Conservation (phyloP, 2,888 invertebrate genomes). For the Kuschelorhynchus macadamiae region DNA sequence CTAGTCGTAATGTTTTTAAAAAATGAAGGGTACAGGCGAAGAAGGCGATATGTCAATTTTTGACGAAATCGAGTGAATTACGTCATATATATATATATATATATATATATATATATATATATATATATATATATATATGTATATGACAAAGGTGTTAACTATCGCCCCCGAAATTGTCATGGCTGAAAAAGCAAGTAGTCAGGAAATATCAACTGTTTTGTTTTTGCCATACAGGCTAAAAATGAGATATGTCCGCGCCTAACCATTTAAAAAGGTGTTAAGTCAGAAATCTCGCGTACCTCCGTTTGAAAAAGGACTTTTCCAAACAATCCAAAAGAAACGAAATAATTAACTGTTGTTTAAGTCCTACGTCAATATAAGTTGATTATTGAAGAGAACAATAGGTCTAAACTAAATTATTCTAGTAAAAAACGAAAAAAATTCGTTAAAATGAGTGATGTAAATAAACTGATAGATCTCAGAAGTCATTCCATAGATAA, state of each 20-base stretch:
- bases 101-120: no score
- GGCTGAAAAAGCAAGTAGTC: slow-evolving; percentile 2
- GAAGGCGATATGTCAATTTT: slow-evolving; percentile 19
- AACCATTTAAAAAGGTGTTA: not conserved
- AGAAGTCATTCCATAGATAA: slow-evolving; percentile 28
- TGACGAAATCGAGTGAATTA: slow-evolving; percentile 10
- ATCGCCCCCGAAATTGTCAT: not conserved
- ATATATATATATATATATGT: no score
- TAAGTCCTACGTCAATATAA: no score
- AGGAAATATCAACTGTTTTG: not conserved
- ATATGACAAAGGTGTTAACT: slow-evolving; percentile 4
- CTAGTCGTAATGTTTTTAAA: slow-evolving; percentile 6
- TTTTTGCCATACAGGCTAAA: slow-evolving; percentile 3
- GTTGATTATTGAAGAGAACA: slow-evolving; percentile 3
- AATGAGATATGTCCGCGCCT: not conserved
- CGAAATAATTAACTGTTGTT: slow-evolving; percentile 7
- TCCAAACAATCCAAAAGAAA: not conserved
- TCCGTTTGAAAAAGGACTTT: no score
- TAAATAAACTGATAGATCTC: slow-evolving; percentile 26
- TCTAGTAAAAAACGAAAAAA: slow-evolving; percentile 13
- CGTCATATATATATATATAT: no score
- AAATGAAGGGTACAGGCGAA: slow-evolving; percentile 22
- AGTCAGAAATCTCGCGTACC: not conserved
- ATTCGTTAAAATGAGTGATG: slow-evolving; percentile 22
- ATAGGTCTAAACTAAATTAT: not conserved